phyloP scores from a whole-genome alignment of 2,113 vertebrate genomes.

The Martes martes region DNA sequence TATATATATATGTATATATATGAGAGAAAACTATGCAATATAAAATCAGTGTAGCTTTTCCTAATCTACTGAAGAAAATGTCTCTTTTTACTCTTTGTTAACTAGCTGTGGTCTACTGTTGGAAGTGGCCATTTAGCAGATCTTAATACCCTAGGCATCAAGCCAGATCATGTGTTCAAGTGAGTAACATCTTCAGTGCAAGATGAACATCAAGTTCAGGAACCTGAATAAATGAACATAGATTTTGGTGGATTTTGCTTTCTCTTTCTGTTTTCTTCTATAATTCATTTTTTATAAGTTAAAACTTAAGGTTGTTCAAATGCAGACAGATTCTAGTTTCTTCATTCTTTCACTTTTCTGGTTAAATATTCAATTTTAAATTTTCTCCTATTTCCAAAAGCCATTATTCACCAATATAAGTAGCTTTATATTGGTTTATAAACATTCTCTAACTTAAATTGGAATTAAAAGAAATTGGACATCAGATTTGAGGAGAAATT shows the following conservation, averaged over 20 bases:
- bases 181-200: not conserved
- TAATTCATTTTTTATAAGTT: not conserved
- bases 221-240: not conserved
- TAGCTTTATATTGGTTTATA: not conserved
- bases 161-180: not conserved
- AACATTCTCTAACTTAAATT: not conserved
- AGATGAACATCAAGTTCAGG: not conserved
- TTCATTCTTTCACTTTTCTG: not conserved
- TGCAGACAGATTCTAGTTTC: not conserved
- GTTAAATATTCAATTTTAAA: not conserved
- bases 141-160: not conserved
- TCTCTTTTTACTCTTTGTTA: not conserved
- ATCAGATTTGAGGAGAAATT: not conserved
- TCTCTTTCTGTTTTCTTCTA: not conserved
- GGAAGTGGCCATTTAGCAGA: not conserved
- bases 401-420: not conserved
- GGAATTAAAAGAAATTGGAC: not conserved
- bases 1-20: not conserved
- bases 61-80: not conserved
- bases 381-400: not conserved
- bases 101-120: not conserved
- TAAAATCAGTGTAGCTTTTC: not conserved
- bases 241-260: not conserved
- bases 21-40: fast-evolving
- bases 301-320: not conserved